These are phyloP conservation scores for Stenurella melanura DNA, from an alignment of 2,888 invertebrate genomes.

Conservation along the genomic window DNA sequence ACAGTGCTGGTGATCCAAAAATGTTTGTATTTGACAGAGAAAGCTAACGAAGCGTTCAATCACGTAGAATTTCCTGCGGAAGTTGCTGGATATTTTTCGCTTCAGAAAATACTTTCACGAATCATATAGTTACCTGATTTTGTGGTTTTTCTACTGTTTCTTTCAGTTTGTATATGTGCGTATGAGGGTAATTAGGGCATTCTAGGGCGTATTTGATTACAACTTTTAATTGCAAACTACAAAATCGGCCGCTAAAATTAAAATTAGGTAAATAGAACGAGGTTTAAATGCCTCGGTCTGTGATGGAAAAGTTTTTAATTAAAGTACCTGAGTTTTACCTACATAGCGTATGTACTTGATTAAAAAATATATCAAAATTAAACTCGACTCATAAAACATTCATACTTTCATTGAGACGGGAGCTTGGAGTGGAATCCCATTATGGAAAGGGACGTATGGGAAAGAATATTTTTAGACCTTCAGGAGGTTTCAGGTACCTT, in stretches of 20 bases:
- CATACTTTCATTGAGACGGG: conserved; percentile 15
- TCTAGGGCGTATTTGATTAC: not conserved
- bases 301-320: conserved; percentile 16
- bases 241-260: conserved; percentile 8
- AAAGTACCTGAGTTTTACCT: conserved; percentile 1
- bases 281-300: not conserved
- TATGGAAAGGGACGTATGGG: conserved; percentile 6
- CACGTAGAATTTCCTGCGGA: conserved; percentile 65
- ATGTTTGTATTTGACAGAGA: conserved; percentile 68
- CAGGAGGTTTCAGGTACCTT: not conserved
- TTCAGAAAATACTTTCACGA: conserved; percentile 60
- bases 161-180: conserved; percentile 22
- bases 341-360: conserved; percentile 15
- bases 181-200: conserved; percentile 15
- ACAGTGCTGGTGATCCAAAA: conserved; percentile 63
- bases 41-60: conserved; percentile 68
- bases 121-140: conserved; percentile 58
- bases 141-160: conserved; percentile 47
- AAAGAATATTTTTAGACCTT: not conserved
- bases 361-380: conserved; percentile 28
- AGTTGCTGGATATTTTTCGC: conserved; percentile 63
- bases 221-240: conserved; percentile 19
- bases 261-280: conserved; percentile 12
- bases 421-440: not conserved
- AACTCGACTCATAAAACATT: conserved; percentile 27